phyloP scores from a whole-genome alignment of 2,113 vertebrate species.

The Elephas maximus region DNA sequence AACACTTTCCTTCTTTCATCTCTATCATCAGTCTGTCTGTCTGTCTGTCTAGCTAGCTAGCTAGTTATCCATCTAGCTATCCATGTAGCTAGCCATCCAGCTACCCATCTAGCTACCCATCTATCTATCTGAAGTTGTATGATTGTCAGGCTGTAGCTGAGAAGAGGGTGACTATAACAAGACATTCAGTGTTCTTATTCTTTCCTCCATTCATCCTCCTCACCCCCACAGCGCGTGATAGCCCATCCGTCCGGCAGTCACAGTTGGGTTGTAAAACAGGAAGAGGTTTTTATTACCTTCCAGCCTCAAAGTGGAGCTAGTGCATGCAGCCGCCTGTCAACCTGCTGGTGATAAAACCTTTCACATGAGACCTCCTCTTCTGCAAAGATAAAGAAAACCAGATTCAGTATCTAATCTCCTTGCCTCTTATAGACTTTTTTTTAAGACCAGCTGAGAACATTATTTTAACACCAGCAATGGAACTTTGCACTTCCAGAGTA shows the following conservation, averaged over 20 bases:
- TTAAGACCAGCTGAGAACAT: not conserved
- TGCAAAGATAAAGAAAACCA: conserved; percentile 64
- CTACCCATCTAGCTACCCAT: too few relatives aligned
- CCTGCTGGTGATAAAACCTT: conserved; percentile 56
- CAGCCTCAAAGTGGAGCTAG: not conserved
- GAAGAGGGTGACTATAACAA: not conserved
- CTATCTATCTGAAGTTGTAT: not conserved
- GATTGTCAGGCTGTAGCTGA: not conserved
- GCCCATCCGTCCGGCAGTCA: not conserved
- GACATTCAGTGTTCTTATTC: not conserved
- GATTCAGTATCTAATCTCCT: conserved; percentile 34
- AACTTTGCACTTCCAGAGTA: not conserved
- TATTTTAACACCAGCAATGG: not conserved
- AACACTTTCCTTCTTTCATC: not conserved
- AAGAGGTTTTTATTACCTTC: conserved; percentile 50
- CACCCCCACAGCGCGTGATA: not conserved
- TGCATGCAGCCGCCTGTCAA: not conserved
- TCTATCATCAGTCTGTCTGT: not conserved
- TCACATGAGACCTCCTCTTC: conserved; percentile 38
- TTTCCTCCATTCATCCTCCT: not conserved
- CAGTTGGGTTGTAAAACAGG: not conserved
- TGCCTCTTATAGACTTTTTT: not conserved
- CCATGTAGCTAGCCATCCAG: not conserved
- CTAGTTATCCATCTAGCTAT: too few relatives aligned
- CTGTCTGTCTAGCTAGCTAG: not conserved